phyloP scores from a whole-genome alignment of 2,888 invertebrate species.

The Tetranychus truncatus region DNA sequence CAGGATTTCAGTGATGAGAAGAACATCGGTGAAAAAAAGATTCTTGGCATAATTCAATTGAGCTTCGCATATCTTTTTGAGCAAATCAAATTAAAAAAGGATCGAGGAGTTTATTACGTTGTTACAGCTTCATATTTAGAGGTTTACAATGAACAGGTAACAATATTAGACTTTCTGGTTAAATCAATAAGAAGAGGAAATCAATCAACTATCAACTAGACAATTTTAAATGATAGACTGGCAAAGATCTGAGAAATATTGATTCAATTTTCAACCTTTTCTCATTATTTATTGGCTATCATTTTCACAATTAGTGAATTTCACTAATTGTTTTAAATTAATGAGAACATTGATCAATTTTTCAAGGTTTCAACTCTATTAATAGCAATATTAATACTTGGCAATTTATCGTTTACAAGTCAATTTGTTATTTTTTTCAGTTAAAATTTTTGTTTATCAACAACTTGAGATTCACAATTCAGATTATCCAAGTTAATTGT shows the following conservation, averaged over 20 bases:
- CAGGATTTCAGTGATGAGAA: background rate
- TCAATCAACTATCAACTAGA: too few species aligned
- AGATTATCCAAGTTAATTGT: too few species aligned
- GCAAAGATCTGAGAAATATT: background rate
- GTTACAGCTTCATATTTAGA: constrained; percentile 82
- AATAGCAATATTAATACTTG: background rate
- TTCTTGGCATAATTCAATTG: constrained; percentile 26
- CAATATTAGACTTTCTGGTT: too few species aligned
- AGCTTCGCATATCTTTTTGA: constrained; percentile 66
- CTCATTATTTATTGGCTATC: background rate
- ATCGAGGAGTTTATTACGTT: constrained; percentile 47
- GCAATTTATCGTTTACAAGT: background rate
- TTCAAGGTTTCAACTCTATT: background rate
- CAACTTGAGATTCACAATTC: too few species aligned
- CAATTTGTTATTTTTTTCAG: background rate
- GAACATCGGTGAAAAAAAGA: constrained; percentile 10
- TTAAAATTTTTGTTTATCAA: too few species aligned
- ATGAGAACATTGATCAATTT: background rate
- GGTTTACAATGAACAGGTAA: constrained; percentile 88
- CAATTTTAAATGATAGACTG: background rate
- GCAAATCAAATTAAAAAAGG: constrained; percentile 51
- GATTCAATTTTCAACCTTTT: background rate
- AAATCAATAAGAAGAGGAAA: background rate
- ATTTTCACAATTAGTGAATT: background rate
- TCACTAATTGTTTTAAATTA: background rate